Base-by-base conservation (phyloP, 2,888 invertebrate genomes). In the Mythimna lalbum region DNA sequence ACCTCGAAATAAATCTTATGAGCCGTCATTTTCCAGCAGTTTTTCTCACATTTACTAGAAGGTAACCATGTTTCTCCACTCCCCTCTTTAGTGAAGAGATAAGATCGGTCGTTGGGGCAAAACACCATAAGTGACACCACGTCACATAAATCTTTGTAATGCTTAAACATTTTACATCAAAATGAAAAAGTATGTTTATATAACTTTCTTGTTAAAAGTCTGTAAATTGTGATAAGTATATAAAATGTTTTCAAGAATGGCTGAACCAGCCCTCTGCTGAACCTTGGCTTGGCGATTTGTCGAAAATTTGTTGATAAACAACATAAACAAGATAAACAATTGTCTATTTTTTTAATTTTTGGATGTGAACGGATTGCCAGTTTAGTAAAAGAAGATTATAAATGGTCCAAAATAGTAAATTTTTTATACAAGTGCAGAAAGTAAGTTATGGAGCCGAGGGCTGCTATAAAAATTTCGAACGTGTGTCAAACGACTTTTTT, bases 61-160 rank as follows among this genome's bases (percentile, higher is more conserved):
- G 94, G 94, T 50, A 95, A 84, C 94, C 94, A 95, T 67, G 87
- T 90, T 78, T 95, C 94, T 2, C 94, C 93, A 60, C 86, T 91
- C 1, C 87, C 71, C 57, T 94, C 94, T 73, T 91, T 94, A 2
- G 87, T 90, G 23, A 94, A 80, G 2, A 95, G 88, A 69, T 87
- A 93, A 0, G 90, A 80, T 55, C 87, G 88, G 12, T 95, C 94
- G 0, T 83, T 78, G 1, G 93, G 90, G 70, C 94, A 94, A 76
- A 91, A 92, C 19, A 92, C 89, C 59, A 95, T 55, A n/a, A 95
- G 79, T 0, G 94, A 94, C 0, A 95, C 93, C 14, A 94, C 93
- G 75, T 95, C 94, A 55, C 88, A 84, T 10, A 95, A 60, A 70
- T 94, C 93, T 74, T 86, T 90, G 73, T 93, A 94, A 61, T 90